Conservation (phyloP, 2,113 vertebrate genomes). For the Bujurquina vittata region DNA sequence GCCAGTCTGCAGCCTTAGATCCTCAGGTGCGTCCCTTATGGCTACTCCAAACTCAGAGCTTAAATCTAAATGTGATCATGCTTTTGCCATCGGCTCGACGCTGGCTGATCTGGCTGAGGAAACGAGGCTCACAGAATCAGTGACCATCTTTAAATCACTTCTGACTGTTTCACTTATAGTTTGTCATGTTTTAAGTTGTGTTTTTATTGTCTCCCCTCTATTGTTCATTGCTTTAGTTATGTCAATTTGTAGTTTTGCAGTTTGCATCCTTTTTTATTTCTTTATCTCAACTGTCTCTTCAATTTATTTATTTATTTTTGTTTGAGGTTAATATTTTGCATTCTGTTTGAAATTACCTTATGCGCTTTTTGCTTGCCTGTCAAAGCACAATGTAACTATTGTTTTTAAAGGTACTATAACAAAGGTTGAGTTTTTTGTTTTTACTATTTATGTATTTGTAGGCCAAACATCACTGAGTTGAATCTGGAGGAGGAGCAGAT, state of each 20-base stretch:
- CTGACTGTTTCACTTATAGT: not conserved
- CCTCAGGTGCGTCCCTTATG: not conserved
- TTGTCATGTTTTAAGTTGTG: not conserved
- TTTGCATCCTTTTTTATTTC: not conserved
- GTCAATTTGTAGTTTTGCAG: not conserved
- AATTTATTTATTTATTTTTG: not conserved
- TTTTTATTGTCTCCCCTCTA: not conserved
- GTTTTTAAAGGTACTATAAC: not conserved
- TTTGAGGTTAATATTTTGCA: not conserved
- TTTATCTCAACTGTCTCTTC: not conserved
- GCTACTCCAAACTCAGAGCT: not conserved
- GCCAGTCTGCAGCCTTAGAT: conserved; percentile 1
- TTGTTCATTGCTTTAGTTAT: not conserved
- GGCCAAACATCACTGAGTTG: not conserved
- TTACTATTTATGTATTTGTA: not conserved
- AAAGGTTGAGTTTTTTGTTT: not conserved
- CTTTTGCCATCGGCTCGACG: not conserved
- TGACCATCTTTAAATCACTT: not conserved
- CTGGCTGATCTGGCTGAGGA: not conserved
- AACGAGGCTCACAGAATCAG: not conserved
- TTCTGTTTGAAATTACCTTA: not conserved
- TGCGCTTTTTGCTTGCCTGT: not conserved
- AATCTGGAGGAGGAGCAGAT: not conserved
- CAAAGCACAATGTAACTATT: not conserved
- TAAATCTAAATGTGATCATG: not conserved